Evolutionary conservation across 2,113 vertebrate genomes (phyloP).

Genomic region (Suricata suricatta): DNA sequence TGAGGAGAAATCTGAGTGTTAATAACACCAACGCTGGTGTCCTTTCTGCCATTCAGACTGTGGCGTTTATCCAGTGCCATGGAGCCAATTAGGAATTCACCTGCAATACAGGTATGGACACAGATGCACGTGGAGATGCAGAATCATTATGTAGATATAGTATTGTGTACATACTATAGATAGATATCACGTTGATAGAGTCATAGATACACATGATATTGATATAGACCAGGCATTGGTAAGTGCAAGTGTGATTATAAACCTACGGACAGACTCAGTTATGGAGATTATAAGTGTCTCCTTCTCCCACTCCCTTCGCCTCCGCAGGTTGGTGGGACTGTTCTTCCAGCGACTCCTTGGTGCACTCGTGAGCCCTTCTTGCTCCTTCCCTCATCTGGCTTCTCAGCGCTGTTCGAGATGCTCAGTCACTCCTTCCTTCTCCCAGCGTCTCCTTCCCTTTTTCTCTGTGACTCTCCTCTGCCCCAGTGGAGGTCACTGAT

Average conservation of each 20-base stretch:
- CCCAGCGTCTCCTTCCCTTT: neutral
- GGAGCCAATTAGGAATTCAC: accelerated
- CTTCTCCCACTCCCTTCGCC: accelerated
- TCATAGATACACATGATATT: accelerated
- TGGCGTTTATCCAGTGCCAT: accelerated
- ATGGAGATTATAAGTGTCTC: accelerated
- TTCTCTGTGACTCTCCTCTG: accelerated
- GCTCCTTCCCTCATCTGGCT: accelerated
- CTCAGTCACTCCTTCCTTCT: neutral
- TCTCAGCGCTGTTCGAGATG: accelerated
- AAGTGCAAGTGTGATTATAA: accelerated
- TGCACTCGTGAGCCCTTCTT: neutral
- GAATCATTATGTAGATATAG: too few relatives aligned
- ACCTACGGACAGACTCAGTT: neutral
- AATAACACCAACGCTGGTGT: accelerated
- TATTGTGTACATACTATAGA: too few relatives aligned
- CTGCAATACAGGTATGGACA: neutral
- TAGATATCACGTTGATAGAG: neutral
- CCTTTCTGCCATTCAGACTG: accelerated
- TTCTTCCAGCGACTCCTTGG: too few relatives aligned
- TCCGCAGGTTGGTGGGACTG: accelerated
- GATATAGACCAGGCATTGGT: accelerated
- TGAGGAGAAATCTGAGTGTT: accelerated
- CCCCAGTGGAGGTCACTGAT: accelerated
- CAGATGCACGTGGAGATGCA: neutral